Conservation (phyloP, 2,888 invertebrate genomes). For the Calameuta pallipes region DNA sequence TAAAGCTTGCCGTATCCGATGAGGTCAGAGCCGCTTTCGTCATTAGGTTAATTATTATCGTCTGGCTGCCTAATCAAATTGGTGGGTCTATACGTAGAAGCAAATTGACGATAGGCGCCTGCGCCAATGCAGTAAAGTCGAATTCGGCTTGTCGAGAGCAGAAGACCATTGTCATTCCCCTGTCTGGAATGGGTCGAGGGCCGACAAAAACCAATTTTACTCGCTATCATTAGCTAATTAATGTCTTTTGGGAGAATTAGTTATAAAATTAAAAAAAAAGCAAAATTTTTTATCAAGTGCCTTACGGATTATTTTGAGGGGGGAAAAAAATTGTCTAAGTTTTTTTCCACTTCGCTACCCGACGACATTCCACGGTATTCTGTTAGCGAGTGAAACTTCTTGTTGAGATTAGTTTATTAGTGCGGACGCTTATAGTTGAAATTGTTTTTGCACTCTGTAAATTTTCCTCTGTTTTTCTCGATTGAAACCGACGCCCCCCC, state of each 20-base stretch:
- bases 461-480: neutral
- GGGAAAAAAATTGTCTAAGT: too few relatives aligned
- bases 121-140: neutral
- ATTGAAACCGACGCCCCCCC: neutral
- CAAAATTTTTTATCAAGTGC: neutral
- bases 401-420: neutral
- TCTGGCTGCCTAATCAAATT: neutral
- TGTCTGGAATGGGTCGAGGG: neutral
- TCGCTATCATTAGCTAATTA: neutral
- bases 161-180: neutral
- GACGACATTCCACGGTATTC: neutral
- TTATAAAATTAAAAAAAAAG: neutral
- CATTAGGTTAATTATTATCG: slow-evolving; percentile 40
- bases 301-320: neutral
- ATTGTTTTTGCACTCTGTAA: neutral
- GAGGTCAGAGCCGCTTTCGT: slow-evolving; percentile 10
- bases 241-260: neutral
- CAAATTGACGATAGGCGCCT: neutral
- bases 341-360: neutral
- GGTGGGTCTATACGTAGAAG: neutral
- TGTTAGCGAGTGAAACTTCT: neutral
- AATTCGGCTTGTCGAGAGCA: neutral
- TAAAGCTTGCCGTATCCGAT: slow-evolving; percentile 22
- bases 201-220: neutral
- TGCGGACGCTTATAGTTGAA: neutral